phyloP scores from a whole-genome alignment of 2,797 vertebrate genomes.

The Pipistrellus nathusii region DNA sequence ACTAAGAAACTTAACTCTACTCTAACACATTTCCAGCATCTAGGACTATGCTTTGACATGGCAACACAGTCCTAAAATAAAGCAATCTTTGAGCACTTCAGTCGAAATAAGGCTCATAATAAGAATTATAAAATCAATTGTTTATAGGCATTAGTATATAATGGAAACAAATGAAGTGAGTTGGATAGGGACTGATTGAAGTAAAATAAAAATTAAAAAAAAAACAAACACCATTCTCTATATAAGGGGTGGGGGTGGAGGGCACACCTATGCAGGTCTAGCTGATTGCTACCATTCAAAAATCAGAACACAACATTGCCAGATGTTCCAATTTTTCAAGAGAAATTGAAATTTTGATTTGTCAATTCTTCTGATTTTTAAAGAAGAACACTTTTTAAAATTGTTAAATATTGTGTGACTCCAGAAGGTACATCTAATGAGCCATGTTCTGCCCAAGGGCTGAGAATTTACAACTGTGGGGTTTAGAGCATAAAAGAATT shows the following conservation, averaged over 20 bases:
- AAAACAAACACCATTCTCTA: background rate
- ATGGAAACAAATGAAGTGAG: conserved; percentile 39
- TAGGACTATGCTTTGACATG: background rate
- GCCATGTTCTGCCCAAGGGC: background rate
- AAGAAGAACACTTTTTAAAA: conserved; percentile 4
- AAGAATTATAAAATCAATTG: conserved; percentile 21
- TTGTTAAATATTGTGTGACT: background rate
- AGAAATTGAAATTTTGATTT: conserved; percentile 38
- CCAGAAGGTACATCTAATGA: conserved; percentile 43
- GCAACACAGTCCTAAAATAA: conserved; percentile 40
- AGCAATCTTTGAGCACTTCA: conserved; percentile 17
- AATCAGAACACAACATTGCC: conserved; percentile 25
- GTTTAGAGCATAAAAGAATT: conserved; percentile 29
- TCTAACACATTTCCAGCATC: background rate
- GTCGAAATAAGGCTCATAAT: background rate
- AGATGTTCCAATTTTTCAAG: conserved; percentile 40
- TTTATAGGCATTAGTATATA: background rate
- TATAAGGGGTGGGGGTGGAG: background rate
- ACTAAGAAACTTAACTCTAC: conserved; percentile 7
- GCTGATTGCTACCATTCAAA: conserved; percentile 28
- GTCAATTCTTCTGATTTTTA: conserved; percentile 40
- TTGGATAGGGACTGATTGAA: background rate
- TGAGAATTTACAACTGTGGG: conserved; percentile 43
- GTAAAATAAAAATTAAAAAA: background rate
- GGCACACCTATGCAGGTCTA: conserved; percentile 5